Base-by-base conservation (phyloP, 2,888 invertebrate species). In the Thymelicus sylvestris region DNA sequence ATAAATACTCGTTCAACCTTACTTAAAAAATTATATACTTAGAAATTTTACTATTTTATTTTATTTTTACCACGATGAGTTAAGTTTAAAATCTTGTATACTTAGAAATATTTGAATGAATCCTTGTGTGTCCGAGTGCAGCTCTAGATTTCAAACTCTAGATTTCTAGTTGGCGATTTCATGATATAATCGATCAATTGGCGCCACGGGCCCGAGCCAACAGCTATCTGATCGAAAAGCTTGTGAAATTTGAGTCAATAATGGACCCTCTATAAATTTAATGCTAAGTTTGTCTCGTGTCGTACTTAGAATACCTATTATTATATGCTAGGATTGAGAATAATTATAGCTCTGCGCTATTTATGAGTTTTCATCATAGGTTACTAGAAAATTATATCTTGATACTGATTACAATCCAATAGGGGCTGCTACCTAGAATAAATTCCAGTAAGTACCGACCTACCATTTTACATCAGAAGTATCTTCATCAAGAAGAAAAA, bases 211-310 rank as follows among this genome's bases (percentile, higher is more conserved):
- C 57, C 31, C 6, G 6, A 57, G 57, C 31, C 57, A 57, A 38
- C 13, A 10, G 64, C 48, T 65, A 70, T 70, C 70, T 52, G 65
- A 70, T 70, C 48, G 44, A 24, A 64, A n/a, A 10, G 31, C 59
- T 65, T 70, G 65, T 65, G 70, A 70, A 70, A 70, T 70, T 70
- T 57, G 50, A 69, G 59, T 59, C 64, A 64, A 69, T 59, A 70
- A 60, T 65, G 50, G 70, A 65, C 15, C 61, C 48, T 19, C 39
- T 60, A 38, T 61, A 38, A 55, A 38, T 13, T 24, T 44, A 55
- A 12, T 12, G 31, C 6, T 57, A 31, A 31, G 38, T 57, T 57
- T 57, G 57, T 57, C 57, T 57, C 57, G 10, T 19, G 57, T 57
- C 13, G n/a, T 55, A 38, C 38, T 57, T 38, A 57, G 24, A 55